Conservation (phyloP, 2,888 invertebrate species). For the Andrena marginata region DNA sequence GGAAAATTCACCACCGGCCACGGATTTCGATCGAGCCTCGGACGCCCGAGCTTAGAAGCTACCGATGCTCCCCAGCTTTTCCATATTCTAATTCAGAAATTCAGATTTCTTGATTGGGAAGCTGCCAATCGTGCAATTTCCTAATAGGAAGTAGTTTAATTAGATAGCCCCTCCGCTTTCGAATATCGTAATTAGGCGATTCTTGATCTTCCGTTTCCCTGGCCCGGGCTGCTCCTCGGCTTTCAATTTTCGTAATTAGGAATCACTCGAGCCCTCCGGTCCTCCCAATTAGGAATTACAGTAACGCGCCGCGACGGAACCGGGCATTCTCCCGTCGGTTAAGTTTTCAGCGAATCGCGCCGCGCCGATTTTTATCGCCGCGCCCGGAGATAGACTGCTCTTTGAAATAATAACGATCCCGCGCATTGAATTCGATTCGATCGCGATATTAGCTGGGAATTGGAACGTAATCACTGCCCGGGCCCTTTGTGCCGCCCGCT, state of each 20-base stretch:
- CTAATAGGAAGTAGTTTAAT: background rate
- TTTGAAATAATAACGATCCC: conserved; percentile 63
- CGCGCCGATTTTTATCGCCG: conserved; percentile 55
- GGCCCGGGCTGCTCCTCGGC: background rate
- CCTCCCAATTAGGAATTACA: background rate
- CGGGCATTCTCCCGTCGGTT: background rate
- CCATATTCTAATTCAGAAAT: background rate
- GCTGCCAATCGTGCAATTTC: conserved; percentile 1
- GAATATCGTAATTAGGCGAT: no score
- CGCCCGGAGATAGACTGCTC: conserved; percentile 42
- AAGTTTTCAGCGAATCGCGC: conserved; percentile 6
- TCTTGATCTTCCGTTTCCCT: background rate
- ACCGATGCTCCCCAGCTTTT: background rate
- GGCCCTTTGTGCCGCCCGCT: conserved; percentile 29
- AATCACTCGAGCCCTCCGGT: background rate
- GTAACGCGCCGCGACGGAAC: background rate
- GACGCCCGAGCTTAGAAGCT: conserved; percentile 9
- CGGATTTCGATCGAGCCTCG: conserved; percentile 30
- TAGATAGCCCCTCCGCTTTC: background rate
- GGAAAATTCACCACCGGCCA: conserved; percentile 15
- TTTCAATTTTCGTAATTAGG: conserved; percentile 4
- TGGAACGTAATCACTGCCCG: conserved; percentile 44
- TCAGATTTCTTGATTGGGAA: conserved; percentile 4
- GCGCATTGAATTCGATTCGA: conserved; percentile 46
- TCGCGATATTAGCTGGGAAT: conserved; percentile 62